phyloP scores from a whole-genome alignment of 2,888 invertebrate genomes.

The Ectemnius lituratus region DNA sequence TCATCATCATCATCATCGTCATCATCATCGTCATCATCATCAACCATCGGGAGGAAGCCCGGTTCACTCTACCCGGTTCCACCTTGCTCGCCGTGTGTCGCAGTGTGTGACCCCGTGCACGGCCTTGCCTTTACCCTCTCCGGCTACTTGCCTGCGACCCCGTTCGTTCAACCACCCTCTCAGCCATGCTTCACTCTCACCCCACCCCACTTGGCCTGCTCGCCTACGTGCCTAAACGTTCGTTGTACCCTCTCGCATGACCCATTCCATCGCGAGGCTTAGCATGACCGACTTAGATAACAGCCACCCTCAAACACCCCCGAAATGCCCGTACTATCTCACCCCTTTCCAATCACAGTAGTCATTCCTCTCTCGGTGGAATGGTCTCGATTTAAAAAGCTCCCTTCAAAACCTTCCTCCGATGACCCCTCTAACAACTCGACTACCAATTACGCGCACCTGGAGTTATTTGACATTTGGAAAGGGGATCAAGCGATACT shows the following conservation, averaged over 20 bases:
- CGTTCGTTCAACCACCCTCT: slow-evolving; percentile 7
- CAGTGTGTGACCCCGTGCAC: slow-evolving; percentile 7
- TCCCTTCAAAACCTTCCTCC: no score
- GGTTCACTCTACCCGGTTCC: neutral
- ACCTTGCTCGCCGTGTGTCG: slow-evolving; percentile 1
- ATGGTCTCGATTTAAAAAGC: no score
- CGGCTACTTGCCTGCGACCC: slow-evolving; percentile 4
- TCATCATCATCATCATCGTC: slow-evolving; percentile 16
- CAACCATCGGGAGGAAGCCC: no score
- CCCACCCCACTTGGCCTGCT: slow-evolving; percentile 2
- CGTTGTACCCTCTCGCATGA: slow-evolving; percentile 5
- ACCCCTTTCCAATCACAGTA: no score
- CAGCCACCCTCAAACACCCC: neutral
- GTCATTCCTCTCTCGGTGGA: no score
- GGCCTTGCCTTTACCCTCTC: slow-evolving; percentile 15
- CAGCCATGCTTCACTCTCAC: slow-evolving; percentile 6
- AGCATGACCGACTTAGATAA: slow-evolving; percentile 1
- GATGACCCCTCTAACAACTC: no score
- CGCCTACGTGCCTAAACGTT: slow-evolving; percentile 3
- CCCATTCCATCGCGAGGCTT: neutral
- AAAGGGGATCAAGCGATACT: no score
- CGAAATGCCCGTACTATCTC: no score
- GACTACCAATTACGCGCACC: no score
- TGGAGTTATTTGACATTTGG: no score
- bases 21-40: neutral